Percentiles rank a stretch among this genome's conserved stretches.
phyloP scores from a whole-genome alignment of 1,140 invertebrate species.

The Aleiodes sp. region DNA sequence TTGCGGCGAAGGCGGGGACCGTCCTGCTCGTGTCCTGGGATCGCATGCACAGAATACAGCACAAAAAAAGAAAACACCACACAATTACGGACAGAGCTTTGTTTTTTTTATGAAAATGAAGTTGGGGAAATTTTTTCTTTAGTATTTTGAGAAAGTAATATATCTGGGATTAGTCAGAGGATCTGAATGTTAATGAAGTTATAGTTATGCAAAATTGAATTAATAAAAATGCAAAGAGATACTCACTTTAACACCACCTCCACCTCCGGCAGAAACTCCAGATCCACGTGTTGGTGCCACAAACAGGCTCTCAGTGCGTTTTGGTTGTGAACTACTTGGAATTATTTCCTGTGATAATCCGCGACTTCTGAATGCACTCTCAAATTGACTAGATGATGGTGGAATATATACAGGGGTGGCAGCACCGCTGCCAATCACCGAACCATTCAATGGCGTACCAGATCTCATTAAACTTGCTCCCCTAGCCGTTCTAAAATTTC shows the following conservation, averaged over 20 bases:
- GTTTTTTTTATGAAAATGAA: neutral
- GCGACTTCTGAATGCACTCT: constrained; percentile 81
- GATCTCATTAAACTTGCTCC: constrained; percentile 64
- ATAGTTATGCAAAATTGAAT: neutral
- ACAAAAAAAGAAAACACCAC: constrained; percentile 60
- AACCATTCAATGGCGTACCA: constrained; percentile 60
- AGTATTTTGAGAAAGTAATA: constrained; percentile 2
- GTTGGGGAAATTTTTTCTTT: neutral
- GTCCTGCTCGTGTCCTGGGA: constrained; percentile 65
- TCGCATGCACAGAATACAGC: constrained; percentile 67
- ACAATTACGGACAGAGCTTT: constrained; percentile 60
- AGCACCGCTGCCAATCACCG: constrained; percentile 65
- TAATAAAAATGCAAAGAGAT: neutral
- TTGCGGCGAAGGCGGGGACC: constrained; percentile 65
- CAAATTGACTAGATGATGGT: constrained; percentile 71
- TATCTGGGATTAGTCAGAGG: neutral
- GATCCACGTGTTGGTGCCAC: constrained; percentile 66
- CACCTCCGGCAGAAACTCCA: constrained; percentile 54
- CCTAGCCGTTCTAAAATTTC: constrained; percentile 60
- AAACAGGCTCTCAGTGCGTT: constrained; percentile 87
- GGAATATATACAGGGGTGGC: constrained; percentile 64
- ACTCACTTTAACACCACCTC: constrained; percentile 58
- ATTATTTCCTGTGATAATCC: constrained; percentile 87
- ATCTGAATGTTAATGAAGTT: neutral
- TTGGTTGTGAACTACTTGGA: constrained; percentile 83